Evolutionary conservation across 37 sponge, comb jelly and placozoan species (phyloP).

Genomic region (Lycopodina hypogea): DNA sequence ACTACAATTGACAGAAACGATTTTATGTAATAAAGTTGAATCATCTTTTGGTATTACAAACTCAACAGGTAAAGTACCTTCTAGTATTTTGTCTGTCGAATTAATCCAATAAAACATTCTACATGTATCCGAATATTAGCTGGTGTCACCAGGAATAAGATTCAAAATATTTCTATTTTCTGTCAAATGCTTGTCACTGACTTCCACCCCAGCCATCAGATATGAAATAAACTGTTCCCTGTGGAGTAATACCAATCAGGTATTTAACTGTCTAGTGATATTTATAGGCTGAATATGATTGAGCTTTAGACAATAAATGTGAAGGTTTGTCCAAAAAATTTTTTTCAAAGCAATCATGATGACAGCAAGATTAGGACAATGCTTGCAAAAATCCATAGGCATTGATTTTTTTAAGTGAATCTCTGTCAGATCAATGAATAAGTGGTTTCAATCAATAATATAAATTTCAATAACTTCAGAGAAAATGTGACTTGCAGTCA

Average conservation of each 20-base stretch:
- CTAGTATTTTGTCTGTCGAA: too few relatives aligned
- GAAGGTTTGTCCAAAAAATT: slow-evolving; percentile 44
- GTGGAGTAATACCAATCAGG: slow-evolving; percentile 47
- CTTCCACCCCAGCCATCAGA: too few relatives aligned
- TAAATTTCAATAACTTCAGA: neutral
- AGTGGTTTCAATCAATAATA: slow-evolving; percentile 16
- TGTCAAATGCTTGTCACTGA: too few relatives aligned
- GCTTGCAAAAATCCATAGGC: slow-evolving; percentile 43
- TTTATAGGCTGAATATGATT: slow-evolving; percentile 31
- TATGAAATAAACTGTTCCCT: slow-evolving; percentile 36
- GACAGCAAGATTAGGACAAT: slow-evolving; percentile 34
- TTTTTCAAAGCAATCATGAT: slow-evolving; percentile 49
- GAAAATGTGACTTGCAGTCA: slow-evolving; percentile 37
- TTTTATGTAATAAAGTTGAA: too few relatives aligned
- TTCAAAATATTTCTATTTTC: too few relatives aligned
- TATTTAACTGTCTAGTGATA: slow-evolving; percentile 43
- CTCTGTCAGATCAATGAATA: slow-evolving; percentile 67
- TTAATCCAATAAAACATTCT: too few relatives aligned
- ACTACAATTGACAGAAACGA: too few relatives aligned
- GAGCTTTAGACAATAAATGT: slow-evolving; percentile 30
- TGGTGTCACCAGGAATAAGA: too few relatives aligned
- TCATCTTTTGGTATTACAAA: too few relatives aligned
- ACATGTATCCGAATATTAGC: too few relatives aligned
- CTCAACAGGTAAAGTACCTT: too few relatives aligned
- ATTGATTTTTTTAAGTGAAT: slow-evolving; percentile 42